Conservation (phyloP, 1,140 invertebrate genomes). For the Fopius arisanus region DNA sequence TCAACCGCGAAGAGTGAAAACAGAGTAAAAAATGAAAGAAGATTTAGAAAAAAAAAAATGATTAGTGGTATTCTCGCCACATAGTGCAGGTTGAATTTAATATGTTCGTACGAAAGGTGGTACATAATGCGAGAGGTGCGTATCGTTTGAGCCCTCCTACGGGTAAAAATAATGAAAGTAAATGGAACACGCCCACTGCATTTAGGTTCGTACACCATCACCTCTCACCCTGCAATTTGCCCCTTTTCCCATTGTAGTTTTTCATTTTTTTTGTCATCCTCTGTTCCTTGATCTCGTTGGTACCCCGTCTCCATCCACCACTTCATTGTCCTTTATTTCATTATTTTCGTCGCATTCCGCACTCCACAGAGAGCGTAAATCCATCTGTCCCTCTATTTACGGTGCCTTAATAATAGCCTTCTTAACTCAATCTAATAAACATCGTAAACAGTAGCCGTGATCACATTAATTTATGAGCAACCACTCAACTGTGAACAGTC, state of each 20-base stretch:
- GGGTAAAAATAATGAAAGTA: constrained; percentile 40
- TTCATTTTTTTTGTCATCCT: not conserved
- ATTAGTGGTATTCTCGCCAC: not conserved
- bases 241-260: constrained; percentile 17
- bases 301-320: constrained; percentile 41
- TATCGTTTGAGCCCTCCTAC: constrained; percentile 33
- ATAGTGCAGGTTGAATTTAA: not conserved
- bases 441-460: constrained; percentile 52
- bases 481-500: constrained; percentile 22
- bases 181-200: constrained; percentile 44
- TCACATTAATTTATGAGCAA: constrained; percentile 49
- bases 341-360: constrained; percentile 53
- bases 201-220: constrained; percentile 31
- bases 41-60: too few species aligned
- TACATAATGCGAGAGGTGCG: constrained; percentile 32
- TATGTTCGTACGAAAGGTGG: not conserved
- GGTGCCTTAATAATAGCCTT: constrained; percentile 56
- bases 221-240: not conserved
- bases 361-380: not conserved
- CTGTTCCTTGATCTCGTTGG: not conserved
- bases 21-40: too few species aligned
- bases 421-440: constrained; percentile 64
- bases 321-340: constrained; percentile 58
- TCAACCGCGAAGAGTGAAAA: too few species aligned
- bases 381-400: constrained; percentile 53